Conservation (phyloP, 2,797 vertebrate genomes). For the Trichosurus vulpecula region DNA sequence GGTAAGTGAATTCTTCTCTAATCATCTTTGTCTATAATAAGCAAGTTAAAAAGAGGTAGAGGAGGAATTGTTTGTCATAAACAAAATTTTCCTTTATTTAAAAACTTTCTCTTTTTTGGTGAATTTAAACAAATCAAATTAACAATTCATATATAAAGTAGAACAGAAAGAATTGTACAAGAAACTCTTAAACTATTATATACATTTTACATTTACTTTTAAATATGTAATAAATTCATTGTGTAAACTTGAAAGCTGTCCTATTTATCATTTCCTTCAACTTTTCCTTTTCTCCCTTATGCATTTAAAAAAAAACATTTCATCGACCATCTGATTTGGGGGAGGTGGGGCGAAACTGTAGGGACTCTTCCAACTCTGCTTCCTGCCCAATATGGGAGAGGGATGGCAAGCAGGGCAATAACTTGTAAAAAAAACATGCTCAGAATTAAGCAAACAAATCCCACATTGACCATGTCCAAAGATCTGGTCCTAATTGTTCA, state of each 20-base stretch:
- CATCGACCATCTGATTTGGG: not conserved
- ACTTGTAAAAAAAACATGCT: not conserved
- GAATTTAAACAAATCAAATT: not conserved
- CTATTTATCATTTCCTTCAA: not conserved
- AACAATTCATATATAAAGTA: not conserved
- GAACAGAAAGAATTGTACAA: not conserved
- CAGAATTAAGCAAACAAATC: not conserved
- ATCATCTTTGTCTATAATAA: conserved; percentile 41
- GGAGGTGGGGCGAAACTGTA: too few species aligned
- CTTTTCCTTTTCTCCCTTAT: not conserved
- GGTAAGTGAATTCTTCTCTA: conserved; percentile 86
- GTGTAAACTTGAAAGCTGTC: not conserved
- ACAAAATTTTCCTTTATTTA: not conserved
- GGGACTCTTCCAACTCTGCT: not conserved
- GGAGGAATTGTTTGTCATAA: not conserved
- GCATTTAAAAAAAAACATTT: not conserved
- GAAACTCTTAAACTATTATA: not conserved
- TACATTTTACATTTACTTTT: not conserved
- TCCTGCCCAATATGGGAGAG: not conserved
- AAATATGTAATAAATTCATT: not conserved
- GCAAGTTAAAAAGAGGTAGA: conserved; percentile 12
- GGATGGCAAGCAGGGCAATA: not conserved
- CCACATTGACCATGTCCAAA: not conserved
- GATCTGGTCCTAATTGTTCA: not conserved
- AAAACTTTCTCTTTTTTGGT: not conserved